Evolutionary conservation across 2,797 vertebrate genomes (phyloP), one percentile per base, ranked within the genome.

Genomic region (Anguilla obscura): DNA sequence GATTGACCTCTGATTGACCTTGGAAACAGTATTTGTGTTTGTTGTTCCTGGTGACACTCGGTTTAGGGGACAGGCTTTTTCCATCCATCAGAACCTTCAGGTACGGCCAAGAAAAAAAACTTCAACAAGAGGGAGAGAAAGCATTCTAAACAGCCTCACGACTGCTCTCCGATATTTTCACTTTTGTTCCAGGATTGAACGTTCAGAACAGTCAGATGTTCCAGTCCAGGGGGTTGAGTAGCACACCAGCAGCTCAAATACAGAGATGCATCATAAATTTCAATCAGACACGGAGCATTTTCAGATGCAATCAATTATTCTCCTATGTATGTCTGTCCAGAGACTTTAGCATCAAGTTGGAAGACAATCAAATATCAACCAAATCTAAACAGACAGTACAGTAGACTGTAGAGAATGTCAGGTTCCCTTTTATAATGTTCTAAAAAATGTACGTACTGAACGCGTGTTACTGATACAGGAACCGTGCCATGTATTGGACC

Each of bases 11-110:
- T 8, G 21, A 76, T 76, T 33, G 80, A 84, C 56, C 45, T 76
- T 84, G 21, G 27, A 54, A 87, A 63, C 82, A 6, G 18, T 87
- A 88, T 85, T 85, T 54, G 12, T 88, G 27, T 7, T 45, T 0
- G 52, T 85, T 60, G 36, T 58, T 58, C 9, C 36, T 54, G 21
- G 66, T 63, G 84, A 54, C 52, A 48, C 10, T 63, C n/a, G 18
- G 3, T 58, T 85, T 69, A 40, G 33, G 33, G 30, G 33, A 36
- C 63, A 69, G 79, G 45, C 21, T 48, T 82, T 33, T 54, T 14
- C 71, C 54, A 71, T 54, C 36, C n/a, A 48, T 9, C 52, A 30
- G 27, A 85, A 27, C 45, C 1, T 3, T 50, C 40, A n/a, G 0
- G 79, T 82, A 48, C 18, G 79, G 18, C 40, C 21, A 5, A 9